These are phyloP conservation scores for Drosophila equinoxialis DNA, from an alignment of 1,140 invertebrate genomes.

Conservation along the genomic window DNA sequence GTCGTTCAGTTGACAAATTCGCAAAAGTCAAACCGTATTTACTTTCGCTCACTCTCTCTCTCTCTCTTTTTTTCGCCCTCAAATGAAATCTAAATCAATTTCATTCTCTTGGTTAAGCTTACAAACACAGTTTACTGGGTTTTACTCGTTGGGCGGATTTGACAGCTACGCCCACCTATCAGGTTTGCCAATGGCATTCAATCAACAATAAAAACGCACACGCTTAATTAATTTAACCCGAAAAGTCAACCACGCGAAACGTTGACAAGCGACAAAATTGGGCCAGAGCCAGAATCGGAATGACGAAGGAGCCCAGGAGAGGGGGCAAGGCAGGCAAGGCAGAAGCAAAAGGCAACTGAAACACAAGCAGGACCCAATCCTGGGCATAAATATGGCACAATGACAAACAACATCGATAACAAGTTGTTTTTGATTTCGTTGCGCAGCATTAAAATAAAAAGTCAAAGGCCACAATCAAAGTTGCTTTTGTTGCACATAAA, in stretches of 20 bases:
- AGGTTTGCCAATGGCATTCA: conserved; percentile 42
- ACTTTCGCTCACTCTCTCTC: neutral
- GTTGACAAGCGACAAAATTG: conserved; percentile 53
- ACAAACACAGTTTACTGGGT: neutral
- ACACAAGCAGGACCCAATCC: conserved; percentile 4
- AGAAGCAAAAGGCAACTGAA: neutral
- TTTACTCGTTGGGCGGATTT: neutral
- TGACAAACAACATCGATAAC: conserved; percentile 69
- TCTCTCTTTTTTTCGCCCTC: neutral
- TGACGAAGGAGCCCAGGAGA: neutral
- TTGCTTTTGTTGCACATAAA: conserved; percentile 44
- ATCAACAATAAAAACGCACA: conserved; percentile 80
- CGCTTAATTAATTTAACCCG: conserved; percentile 79
- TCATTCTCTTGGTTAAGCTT: conserved; percentile 10
- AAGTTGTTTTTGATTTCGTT: conserved; percentile 75
- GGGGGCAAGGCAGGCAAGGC: neutral
- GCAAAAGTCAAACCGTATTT: conserved; percentile 1
- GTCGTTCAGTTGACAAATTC: neutral
- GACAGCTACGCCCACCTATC: conserved; percentile 15
- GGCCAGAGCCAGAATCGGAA: too few relatives aligned
- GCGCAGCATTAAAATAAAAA: conserved; percentile 69
- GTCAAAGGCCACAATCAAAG: conserved; percentile 63
- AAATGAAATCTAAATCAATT: conserved; percentile 1
- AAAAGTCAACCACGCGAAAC: conserved; percentile 73
- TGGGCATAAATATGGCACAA: conserved; percentile 51